Percentiles rank a stretch among this genome's conserved stretches.
phyloP scores from a whole-genome alignment of 2,113 vertebrate species.

The Gadus macrocephalus region DNA sequence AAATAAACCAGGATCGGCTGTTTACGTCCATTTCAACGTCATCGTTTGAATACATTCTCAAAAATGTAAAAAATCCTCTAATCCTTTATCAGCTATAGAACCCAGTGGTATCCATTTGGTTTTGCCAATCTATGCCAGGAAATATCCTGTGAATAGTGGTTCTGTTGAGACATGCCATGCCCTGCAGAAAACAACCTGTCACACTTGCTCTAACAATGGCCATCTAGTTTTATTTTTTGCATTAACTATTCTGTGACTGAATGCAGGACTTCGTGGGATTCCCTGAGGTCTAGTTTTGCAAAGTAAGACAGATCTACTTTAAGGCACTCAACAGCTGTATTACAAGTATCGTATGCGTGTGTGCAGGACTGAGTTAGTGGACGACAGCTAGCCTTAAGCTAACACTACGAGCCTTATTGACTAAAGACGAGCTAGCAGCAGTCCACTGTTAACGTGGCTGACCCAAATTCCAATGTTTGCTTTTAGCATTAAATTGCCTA shows the following conservation, averaged over 20 bases:
- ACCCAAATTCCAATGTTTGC: constrained; percentile 54
- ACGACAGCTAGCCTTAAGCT: constrained; percentile 32
- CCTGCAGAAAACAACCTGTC: constrained; percentile 51
- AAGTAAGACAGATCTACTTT: too few relatives aligned
- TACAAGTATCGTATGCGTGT: neutral
- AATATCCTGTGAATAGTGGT: neutral
- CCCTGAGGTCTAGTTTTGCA: neutral
- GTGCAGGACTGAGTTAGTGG: neutral
- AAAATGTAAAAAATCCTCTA: too few relatives aligned
- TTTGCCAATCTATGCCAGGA: too few relatives aligned
- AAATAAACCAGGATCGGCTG: too few relatives aligned
- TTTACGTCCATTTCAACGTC: too few relatives aligned
- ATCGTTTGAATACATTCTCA: too few relatives aligned
- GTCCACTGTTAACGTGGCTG: constrained; percentile 43
- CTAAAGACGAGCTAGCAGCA: constrained; percentile 33
- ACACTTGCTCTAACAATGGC: constrained; percentile 53
- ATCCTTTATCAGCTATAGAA: too few relatives aligned
- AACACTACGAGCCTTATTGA: constrained; percentile 49
- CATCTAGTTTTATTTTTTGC: constrained; percentile 7
- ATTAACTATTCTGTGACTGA: constrained; percentile 23
- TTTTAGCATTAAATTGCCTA: constrained; percentile 33
- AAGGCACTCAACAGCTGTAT: neutral
- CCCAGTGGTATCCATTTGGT: too few relatives aligned
- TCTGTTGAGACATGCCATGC: constrained; percentile 33
- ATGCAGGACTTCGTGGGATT: constrained; percentile 16